These are phyloP conservation scores for Eugnorisma glareosa DNA, from an alignment of 2,888 invertebrate species.

Conservation along the genomic window DNA sequence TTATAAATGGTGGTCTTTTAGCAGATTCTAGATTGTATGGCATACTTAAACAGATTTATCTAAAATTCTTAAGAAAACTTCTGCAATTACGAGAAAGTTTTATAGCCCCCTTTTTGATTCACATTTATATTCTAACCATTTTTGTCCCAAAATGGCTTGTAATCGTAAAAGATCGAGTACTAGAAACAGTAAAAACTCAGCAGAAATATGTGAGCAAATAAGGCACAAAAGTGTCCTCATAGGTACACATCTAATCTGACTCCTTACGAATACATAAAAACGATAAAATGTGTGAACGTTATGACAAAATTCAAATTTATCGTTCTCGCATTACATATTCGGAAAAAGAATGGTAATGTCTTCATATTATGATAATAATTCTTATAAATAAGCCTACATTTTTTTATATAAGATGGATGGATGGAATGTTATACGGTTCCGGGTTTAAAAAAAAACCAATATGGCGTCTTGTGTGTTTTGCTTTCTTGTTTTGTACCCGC, in stretches of 20 bases:
- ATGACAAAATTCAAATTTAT: conserved; percentile 70
- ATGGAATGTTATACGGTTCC: conserved; percentile 40
- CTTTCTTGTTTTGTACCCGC: background rate
- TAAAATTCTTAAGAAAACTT: background rate
- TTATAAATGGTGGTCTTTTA: background rate
- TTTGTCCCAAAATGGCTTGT: conserved; percentile 39
- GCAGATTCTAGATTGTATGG: background rate
- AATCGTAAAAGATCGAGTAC: conserved; percentile 35
- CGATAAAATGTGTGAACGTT: conserved; percentile 66
- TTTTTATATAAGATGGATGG: conserved; percentile 59
- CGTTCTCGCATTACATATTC: conserved; percentile 66
- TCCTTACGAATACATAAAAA: conserved; percentile 61
- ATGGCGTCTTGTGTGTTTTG: conserved; percentile 11
- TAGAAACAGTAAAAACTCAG: conserved; percentile 30
- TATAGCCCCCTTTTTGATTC: background rate
- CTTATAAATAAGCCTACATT: conserved; percentile 67
- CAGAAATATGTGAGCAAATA: conserved; percentile 46
- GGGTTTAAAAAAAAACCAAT: conserved; percentile 30
- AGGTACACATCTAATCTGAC: conserved; percentile 59
- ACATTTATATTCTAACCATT: conserved; percentile 6
- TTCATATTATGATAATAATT: conserved; percentile 69
- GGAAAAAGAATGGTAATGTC: conserved; percentile 67
- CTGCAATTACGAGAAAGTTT: background rate
- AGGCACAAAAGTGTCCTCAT: conserved; percentile 43
- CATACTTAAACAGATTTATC: background rate